These are phyloP conservation scores for Sebastes kiyomatsui DNA, from an alignment of 2,797 vertebrate genomes.

Conservation along the genomic window DNA sequence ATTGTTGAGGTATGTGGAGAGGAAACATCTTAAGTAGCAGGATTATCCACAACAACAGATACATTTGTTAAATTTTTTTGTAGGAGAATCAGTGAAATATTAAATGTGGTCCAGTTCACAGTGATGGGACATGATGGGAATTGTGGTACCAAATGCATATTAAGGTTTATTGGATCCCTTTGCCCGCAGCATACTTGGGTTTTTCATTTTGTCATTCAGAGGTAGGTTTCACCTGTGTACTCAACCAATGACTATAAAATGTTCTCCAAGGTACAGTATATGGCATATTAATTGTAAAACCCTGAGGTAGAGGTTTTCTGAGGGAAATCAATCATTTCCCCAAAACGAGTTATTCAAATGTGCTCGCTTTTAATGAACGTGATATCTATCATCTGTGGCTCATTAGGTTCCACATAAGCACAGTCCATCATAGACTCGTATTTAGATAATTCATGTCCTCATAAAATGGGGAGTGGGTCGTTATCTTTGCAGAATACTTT, in stretches of 20 bases:
- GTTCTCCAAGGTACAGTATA: constrained; percentile 45
- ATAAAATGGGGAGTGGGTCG: constrained; percentile 43
- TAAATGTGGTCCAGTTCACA: background rate
- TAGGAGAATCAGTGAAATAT: constrained; percentile 9
- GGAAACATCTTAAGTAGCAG: background rate
- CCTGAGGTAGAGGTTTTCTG: constrained; percentile 51
- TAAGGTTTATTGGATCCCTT: constrained; percentile 11
- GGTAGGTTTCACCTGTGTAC: constrained; percentile 1
- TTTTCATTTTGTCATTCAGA: background rate
- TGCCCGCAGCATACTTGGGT: background rate
- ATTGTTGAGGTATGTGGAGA: background rate
- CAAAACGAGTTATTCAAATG: constrained; percentile 65
- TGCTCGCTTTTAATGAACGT: constrained; percentile 70
- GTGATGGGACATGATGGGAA: background rate
- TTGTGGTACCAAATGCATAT: background rate
- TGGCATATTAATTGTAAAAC: constrained; percentile 54
- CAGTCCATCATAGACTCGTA: constrained; percentile 71
- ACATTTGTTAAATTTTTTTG: background rate
- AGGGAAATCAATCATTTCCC: constrained; percentile 67
- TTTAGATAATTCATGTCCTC: constrained; percentile 69
- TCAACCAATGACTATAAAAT: constrained; percentile 46
- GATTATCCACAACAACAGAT: background rate
- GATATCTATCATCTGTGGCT: constrained; percentile 79
- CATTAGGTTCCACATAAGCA: constrained; percentile 74
- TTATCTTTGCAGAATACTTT: constrained; percentile 57